phyloP scores from a whole-genome alignment of 2,113 vertebrate genomes.

The Heterotis niloticus region DNA sequence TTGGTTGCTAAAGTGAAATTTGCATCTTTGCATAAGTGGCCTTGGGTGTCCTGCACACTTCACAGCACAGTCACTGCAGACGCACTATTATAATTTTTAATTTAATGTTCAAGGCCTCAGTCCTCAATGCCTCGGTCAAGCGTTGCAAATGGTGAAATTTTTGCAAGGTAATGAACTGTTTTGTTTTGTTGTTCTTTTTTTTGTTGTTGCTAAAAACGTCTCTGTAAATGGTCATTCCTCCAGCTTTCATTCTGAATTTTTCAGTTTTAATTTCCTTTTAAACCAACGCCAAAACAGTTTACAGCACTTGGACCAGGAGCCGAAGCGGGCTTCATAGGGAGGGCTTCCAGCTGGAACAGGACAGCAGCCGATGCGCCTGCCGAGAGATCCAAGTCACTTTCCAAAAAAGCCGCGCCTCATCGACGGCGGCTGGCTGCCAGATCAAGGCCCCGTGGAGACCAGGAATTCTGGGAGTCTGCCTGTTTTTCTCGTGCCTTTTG shows the following conservation, averaged over 20 bases:
- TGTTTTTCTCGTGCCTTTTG: constrained; percentile 29
- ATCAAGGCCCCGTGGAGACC: constrained; percentile 9
- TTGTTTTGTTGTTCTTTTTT: too few relatives aligned
- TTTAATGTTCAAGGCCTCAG: too few relatives aligned
- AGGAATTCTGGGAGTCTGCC: constrained; percentile 24
- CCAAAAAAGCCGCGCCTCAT: neutral
- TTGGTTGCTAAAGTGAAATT: neutral
- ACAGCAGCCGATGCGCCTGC: neutral
- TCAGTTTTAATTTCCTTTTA: neutral
- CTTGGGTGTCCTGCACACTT: neutral
- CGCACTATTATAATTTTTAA: neutral
- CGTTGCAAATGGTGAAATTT: neutral
- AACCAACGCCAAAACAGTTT: too few relatives aligned
- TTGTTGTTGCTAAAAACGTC: too few relatives aligned
- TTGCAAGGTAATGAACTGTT: neutral
- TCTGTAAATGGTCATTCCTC: too few relatives aligned
- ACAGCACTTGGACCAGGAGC: too few relatives aligned
- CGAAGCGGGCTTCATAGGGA: neutral
- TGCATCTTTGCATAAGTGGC: neutral
- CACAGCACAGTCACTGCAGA: neutral
- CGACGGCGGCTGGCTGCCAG: constrained; percentile 9
- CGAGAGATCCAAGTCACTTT: neutral
- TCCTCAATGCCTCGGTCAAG: neutral
- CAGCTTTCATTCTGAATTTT: neutral
- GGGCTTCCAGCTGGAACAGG: neutral